Conservation (phyloP, 2,888 invertebrate genomes). For the Idaea straminata region DNA sequence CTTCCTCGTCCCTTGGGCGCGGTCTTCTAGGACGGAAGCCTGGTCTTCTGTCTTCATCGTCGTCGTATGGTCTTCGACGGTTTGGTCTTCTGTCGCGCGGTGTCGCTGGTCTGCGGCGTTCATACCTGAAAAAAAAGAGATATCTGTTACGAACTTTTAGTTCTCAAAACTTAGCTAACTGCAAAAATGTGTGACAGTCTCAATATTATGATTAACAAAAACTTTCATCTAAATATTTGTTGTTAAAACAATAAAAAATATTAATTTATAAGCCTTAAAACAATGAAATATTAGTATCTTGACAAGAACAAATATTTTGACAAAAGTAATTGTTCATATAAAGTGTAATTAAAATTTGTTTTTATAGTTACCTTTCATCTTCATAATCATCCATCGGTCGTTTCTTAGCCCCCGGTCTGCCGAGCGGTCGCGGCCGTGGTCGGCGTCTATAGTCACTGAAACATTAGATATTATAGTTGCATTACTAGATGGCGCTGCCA, state of each 20-base stretch:
- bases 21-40: slow-evolving; percentile 46
- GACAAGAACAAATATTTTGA: too few relatives aligned
- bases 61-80: slow-evolving; percentile 63
- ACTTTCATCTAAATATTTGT: too few relatives aligned
- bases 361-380: slow-evolving; percentile 81
- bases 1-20: slow-evolving; percentile 28
- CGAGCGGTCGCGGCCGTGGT: slow-evolving; percentile 70
- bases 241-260: too few relatives aligned
- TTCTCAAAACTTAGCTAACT: too few relatives aligned
- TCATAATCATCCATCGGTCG: slow-evolving; percentile 84
- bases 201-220: too few relatives aligned
- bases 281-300: too few relatives aligned
- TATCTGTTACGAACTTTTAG: not conserved
- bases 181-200: not conserved
- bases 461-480: slow-evolving; percentile 18
- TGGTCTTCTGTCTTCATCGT: slow-evolving; percentile 58
- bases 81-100: slow-evolving; percentile 69
- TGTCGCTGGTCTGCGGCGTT: slow-evolving; percentile 60
- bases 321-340: too few relatives aligned
- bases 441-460: slow-evolving; percentile 64
- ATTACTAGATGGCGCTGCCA: not conserved
- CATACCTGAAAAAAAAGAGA: slow-evolving; percentile 58
- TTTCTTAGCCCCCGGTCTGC: slow-evolving; percentile 71
- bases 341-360: too few relatives aligned
- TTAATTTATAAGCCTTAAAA: too few relatives aligned